Evolutionary conservation across 1,140 invertebrate genomes (phyloP).

Genomic region (Phymorhynchus buccinoides): DNA sequence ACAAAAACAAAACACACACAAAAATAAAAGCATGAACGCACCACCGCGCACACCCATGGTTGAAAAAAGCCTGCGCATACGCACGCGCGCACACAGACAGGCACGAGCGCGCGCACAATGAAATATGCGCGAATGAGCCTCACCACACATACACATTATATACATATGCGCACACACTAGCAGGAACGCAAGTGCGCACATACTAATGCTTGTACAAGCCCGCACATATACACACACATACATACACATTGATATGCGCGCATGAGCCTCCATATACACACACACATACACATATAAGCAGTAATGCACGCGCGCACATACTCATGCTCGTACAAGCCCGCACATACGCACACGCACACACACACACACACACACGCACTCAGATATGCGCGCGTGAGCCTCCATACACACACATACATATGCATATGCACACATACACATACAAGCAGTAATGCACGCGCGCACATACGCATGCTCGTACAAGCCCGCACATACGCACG

Average conservation of each 20-base stretch:
- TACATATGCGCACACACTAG: neutral
- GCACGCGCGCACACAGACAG: neutral
- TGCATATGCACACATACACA: neutral
- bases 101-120: neutral
- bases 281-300: too few relatives aligned
- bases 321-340: neutral
- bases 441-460: neutral
- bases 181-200: neutral
- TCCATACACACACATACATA: slow-evolving; percentile 10
- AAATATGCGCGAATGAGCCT: neutral
- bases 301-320: neutral
- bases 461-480: neutral
- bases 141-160: neutral
- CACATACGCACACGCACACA: neutral
- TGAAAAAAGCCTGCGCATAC: too few relatives aligned
- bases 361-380: neutral
- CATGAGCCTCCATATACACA: too few relatives aligned
- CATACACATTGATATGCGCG: neutral
- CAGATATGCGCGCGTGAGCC: neutral
- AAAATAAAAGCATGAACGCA: too few relatives aligned
- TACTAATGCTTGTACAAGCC: neutral
- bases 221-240: slow-evolving; percentile 13
- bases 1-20: too few relatives aligned
- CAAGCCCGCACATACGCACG: too few relatives aligned
- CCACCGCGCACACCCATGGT: too few relatives aligned